Base-by-base conservation (phyloP, 2,888 invertebrate species). In the Meloe dianella region DNA sequence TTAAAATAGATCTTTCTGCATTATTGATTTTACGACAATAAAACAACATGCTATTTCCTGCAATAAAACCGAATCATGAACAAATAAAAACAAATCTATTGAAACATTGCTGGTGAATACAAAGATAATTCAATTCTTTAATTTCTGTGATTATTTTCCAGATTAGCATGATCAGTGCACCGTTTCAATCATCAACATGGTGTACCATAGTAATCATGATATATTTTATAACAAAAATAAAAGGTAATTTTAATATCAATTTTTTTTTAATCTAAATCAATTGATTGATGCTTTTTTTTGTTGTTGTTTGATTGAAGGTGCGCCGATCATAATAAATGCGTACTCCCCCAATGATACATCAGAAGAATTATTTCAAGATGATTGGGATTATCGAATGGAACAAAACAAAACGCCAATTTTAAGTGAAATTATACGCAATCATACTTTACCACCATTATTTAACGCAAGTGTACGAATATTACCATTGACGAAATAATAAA, bases 381-480 rank as follows among this genome's bases (percentile, higher is more conserved):
- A 79, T 57, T 84, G 84, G 84, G 80, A 84, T 72, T 84, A 81
- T 73, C 80, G 77, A 67, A 64, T 77, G 62, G 75, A 77, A 72
- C 78, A 78, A 47, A 79, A 75, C 66, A 79, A 77, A 67, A 73
- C 76, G 14, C 83, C 84, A 12, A 66, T 84, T 41, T 70, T 84
- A 61, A 65, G 75, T 5, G 72, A 74, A 54, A 68, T 74, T 17
- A 59, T 77, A n/a, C 78, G 77, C 71, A 83, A 82, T 64, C 84
- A 83, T 69, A 81, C 82, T 5, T 71, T 84, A 68, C 84, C 84
- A 47, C 82, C 83, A n/a, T 70, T 74, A 57, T 79, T 79, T 69
- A 79, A 81, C 75, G 78, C 79, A 74, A 83, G 80, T 82, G 84
- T 84, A 83, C 82, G 84, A n/a, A 3, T 12, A n/a, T 38, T 38